Percentiles rank a stretch among this genome's conserved stretches.
These are phyloP conservation scores for Ruditapes philippinarum DNA, from an alignment of 1,140 invertebrate species.

Conservation along the genomic window DNA sequence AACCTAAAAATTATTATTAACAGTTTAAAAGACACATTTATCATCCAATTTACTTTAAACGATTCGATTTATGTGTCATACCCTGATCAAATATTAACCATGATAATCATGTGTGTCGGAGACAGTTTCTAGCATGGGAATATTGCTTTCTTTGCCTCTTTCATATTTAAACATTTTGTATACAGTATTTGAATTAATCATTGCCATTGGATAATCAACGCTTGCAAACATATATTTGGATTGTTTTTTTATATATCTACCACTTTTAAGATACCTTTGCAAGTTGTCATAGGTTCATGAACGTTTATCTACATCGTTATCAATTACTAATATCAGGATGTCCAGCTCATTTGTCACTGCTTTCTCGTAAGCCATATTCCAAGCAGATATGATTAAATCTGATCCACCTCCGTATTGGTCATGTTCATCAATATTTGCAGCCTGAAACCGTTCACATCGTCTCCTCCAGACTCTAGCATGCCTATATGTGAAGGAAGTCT, in stretches of 20 bases:
- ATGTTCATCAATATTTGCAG: too few species aligned
- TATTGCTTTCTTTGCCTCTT: not conserved
- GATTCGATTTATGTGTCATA: too few species aligned
- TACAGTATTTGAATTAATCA: not conserved
- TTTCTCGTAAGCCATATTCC: not conserved
- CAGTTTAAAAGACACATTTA: too few species aligned
- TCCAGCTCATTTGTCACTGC: not conserved
- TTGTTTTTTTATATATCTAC: not conserved
- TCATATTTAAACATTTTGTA: not conserved
- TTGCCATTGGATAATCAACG: not conserved
- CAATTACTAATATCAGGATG: not conserved
- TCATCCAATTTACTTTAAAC: too few species aligned
- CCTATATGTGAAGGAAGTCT: too few species aligned
- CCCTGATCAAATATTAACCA: not conserved
- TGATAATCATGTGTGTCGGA: not conserved
- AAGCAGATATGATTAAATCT: not conserved
- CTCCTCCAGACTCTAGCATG: too few species aligned
- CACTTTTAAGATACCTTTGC: not conserved
- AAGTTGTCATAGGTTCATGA: not conserved
- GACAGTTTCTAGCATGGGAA: not conserved
- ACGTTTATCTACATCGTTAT: not conserved
- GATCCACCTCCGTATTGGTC: too few species aligned
- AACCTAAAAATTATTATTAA: too few species aligned
- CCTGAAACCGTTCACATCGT: too few species aligned
- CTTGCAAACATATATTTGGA: not conserved